These are phyloP conservation scores for Drosophila birchii DNA, from an alignment of 2,888 invertebrate genomes.

Conservation along the genomic window DNA sequence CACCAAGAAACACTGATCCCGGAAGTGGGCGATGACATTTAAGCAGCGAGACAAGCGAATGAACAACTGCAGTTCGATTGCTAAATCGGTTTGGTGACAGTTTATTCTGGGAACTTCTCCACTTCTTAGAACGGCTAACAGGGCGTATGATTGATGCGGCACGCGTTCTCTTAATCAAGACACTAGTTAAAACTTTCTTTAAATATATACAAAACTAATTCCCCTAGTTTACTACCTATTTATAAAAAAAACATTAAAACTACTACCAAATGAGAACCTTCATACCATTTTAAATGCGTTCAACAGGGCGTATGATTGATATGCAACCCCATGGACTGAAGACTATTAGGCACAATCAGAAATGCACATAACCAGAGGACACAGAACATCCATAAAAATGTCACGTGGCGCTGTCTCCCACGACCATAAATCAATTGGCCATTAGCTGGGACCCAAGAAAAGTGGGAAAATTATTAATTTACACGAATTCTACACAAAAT, in stretches of 20 bases:
- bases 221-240: neutral
- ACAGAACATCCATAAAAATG: conserved; percentile 66
- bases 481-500: conserved; percentile 22
- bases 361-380: conserved; percentile 65
- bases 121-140: conserved; percentile 45
- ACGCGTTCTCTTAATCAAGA: neutral
- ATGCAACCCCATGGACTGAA: conserved; percentile 25
- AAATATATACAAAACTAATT: neutral
- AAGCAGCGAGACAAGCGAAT: conserved; percentile 53
- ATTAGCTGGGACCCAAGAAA: conserved; percentile 53
- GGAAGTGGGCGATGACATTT: conserved; percentile 74
- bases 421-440: conserved; percentile 68
- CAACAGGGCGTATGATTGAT: conserved; percentile 72
- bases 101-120: conserved; percentile 41
- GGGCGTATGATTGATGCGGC: conserved; percentile 72
- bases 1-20: conserved; percentile 54
- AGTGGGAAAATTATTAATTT: conserved; percentile 54
- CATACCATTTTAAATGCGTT: conserved; percentile 27
- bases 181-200: neutral
- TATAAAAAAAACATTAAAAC: neutral
- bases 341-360: conserved; percentile 49
- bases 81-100: conserved; percentile 47
- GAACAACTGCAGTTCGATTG: conserved; percentile 59
- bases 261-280: conserved; percentile 5
- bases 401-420: conserved; percentile 44